A percentile compares a stretch with the other conserved stretches of the same genome.
Conservation (phyloP, 2,113 vertebrate species). For the Microcebus jonahi region DNA sequence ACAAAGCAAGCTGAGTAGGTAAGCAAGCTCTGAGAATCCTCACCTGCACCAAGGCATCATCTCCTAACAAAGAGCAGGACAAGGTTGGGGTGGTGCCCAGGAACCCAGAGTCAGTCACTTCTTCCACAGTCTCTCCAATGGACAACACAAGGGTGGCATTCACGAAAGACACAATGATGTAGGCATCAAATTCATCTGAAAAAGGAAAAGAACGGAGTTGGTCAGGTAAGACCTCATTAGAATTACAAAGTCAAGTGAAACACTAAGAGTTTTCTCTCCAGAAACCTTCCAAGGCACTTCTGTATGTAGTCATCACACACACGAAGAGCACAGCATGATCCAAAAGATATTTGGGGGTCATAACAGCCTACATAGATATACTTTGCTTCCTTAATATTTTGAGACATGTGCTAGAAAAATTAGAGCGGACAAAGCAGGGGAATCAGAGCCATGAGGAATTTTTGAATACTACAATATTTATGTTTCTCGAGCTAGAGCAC, state of each 20-base stretch:
- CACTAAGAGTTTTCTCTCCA: slow-evolving; percentile 68
- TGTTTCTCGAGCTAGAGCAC: neutral
- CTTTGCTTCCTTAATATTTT: slow-evolving; percentile 7
- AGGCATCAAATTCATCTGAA: slow-evolving; percentile 98
- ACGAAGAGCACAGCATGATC: neutral
- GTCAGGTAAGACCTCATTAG: slow-evolving; percentile 70
- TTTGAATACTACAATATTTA: neutral
- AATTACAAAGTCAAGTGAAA: slow-evolving; percentile 50
- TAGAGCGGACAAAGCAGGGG: neutral
- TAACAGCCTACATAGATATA: neutral
- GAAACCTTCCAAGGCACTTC: slow-evolving; percentile 69
- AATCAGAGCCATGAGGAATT: neutral
- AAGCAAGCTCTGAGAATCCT: neutral
- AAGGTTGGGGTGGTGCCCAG: slow-evolving; percentile 98
- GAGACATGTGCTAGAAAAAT: slow-evolving; percentile 23
- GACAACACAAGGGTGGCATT: slow-evolving; percentile 98
- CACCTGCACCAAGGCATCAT: slow-evolving; percentile 98
- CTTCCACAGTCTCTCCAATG: slow-evolving; percentile 98
- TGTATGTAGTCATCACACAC: slow-evolving; percentile 7
- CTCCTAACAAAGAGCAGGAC: slow-evolving; percentile 97
- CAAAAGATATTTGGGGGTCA: neutral
- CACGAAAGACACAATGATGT: slow-evolving; percentile 99
- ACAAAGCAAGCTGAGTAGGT: neutral
- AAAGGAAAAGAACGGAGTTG: slow-evolving; percentile 62
- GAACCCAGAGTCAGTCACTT: slow-evolving; percentile 99